Evolutionary conservation across 2,888 invertebrate genomes (phyloP).

Genomic region (Notodromas monacha): DNA sequence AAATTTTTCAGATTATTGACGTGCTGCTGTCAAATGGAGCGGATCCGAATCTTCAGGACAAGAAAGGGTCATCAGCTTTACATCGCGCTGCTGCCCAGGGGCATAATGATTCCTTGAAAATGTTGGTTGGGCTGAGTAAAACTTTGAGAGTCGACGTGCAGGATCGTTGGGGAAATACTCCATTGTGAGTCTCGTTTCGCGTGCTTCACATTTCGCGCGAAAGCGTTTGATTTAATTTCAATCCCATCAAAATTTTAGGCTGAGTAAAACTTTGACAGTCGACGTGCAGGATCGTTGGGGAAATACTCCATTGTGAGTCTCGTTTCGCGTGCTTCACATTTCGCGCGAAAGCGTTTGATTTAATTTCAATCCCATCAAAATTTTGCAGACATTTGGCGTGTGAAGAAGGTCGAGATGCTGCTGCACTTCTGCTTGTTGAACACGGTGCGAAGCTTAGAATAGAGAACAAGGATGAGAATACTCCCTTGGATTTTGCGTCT

Average conservation of each 20-base stretch:
- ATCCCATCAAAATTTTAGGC: too few species aligned
- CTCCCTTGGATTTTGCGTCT: too few species aligned
- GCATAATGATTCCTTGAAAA: slow-evolving; percentile 28
- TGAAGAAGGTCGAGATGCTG: not conserved
- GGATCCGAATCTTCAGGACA: slow-evolving; percentile 31
- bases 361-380: too few species aligned
- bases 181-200: slow-evolving; percentile 29
- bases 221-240: too few species aligned
- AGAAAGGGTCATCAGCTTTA: slow-evolving; percentile 33
- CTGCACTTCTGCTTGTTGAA: not conserved
- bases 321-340: too few species aligned
- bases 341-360: too few species aligned
- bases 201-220: too few species aligned
- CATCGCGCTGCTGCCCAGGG: slow-evolving; percentile 50
- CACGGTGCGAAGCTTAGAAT: not conserved
- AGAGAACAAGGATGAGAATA: too few species aligned
- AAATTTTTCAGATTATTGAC: slow-evolving; percentile 25
- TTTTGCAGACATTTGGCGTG: slow-evolving; percentile 1
- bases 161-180: slow-evolving; percentile 38
- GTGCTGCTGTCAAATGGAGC: slow-evolving; percentile 30
- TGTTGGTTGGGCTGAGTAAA: slow-evolving; percentile 25
- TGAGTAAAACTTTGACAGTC: slow-evolving; percentile 17
- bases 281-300: slow-evolving; percentile 32
- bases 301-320: slow-evolving; percentile 34
- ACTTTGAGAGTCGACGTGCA: slow-evolving; percentile 19